Evolutionary conservation across 2,797 vertebrate species (phyloP), one percentile per base, ranked within the genome.

Genomic region (Alcedo atthis): DNA sequence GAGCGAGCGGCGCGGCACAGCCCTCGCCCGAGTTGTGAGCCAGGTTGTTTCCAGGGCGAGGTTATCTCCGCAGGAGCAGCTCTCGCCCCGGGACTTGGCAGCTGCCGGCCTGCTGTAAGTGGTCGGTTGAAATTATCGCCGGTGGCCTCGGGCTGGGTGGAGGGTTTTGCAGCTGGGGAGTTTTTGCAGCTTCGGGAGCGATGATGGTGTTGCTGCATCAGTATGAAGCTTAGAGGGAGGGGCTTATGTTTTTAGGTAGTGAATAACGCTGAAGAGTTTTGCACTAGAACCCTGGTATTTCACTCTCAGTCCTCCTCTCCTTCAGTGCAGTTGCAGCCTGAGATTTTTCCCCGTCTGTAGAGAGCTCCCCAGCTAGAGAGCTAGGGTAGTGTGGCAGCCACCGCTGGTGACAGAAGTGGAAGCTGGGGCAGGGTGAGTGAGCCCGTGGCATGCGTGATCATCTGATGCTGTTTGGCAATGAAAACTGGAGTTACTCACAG

Each of bases 81-180:
- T 53, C 37, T 32, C 32, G 4, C 22, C n/a, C 20, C 18, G 5
- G 70, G 32, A 35, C 10, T 8, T 13, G 90, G 63, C 77, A 55
- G 85, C 73, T 15, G 19, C 5, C 2, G 13, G 53, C 32, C 81
- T 28, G 67, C 81, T 3, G 1, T 32, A 4, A 53, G 8, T 3
- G 0, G 6, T 22, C 1, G 12, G 28, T 20, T 58, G 25, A 6
- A 81, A 8, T 80, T 80, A 43, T 67, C 2, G 4, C 40, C 1
- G 1, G 26, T 28, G 57, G 48, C 59, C 19, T 32, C 1, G 4
- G 4, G 40, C 53, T 77, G 80, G 55, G 7, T 13, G 71, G 54
- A 81, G 59, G 54, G 30, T 1, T 62, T 49, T 62, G 75, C 26
- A n/a, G 30, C 79, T 16, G 67, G 12, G 2, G 48, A 19, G 46